A percentile compares a stretch with the other conserved stretches of the same genome.
phyloP scores from a whole-genome alignment of 2,113 vertebrate species.

The Anhinga anhinga region DNA sequence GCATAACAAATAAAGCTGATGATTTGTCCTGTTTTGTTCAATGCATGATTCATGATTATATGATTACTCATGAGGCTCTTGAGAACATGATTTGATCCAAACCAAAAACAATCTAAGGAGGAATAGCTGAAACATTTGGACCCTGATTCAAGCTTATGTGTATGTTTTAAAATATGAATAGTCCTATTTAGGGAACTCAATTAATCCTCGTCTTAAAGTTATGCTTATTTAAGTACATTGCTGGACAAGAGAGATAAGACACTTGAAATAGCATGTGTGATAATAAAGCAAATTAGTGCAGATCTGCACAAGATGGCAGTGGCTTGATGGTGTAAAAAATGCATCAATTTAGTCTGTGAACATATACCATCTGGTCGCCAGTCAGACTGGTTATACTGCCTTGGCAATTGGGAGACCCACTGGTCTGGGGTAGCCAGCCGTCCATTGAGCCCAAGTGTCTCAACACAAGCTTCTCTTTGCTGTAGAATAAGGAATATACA shows the following conservation, averaged over 20 bases:
- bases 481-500: not conserved
- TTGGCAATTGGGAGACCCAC: not conserved
- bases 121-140: not conserved
- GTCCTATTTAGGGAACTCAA: not conserved
- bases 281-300: not conserved
- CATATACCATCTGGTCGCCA: not conserved
- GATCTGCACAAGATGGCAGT: not conserved
- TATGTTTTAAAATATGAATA: not conserved
- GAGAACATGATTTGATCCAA: conserved; percentile 4
- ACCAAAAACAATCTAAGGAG: not conserved
- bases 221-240: not conserved
- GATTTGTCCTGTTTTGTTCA: conserved; percentile 39
- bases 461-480: not conserved
- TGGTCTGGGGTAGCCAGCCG: not conserved
- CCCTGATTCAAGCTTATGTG: not conserved
- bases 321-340: not conserved
- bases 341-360: not conserved
- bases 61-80: conserved; percentile 55
- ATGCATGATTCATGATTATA: conserved; percentile 33
- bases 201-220: not conserved
- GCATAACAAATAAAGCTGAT: conserved; percentile 35
- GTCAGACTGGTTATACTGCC: not conserved
- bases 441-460: not conserved
- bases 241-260: not conserved
- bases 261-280: not conserved